A percentile compares a stretch with the other conserved stretches of the same genome.
Conservation (phyloP, 2,797 vertebrate genomes). For the Thripadectes ignobilis region DNA sequence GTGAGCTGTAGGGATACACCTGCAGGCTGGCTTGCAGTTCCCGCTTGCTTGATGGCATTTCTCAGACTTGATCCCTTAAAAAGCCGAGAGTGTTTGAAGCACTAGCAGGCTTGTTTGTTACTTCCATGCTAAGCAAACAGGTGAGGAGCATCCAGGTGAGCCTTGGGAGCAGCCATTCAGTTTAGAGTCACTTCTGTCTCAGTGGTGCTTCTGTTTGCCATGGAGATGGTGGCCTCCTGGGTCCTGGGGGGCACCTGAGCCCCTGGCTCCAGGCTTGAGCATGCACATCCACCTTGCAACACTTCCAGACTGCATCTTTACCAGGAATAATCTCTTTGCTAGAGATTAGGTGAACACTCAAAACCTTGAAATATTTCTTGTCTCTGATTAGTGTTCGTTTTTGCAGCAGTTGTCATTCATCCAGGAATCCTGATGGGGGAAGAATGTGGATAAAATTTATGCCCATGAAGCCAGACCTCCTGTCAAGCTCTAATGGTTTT, state of each 20-base stretch:
- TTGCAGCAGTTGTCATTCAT: not conserved
- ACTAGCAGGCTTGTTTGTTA: accelerated
- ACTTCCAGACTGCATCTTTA: not conserved
- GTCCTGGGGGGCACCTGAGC: not conserved
- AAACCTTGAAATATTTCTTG: not conserved
- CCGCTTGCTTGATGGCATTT: not conserved
- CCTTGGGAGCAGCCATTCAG: accelerated
- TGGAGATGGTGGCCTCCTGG: not conserved
- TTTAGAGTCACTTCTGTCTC: not conserved
- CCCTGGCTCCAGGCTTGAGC: not conserved
- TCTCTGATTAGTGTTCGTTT: not conserved
- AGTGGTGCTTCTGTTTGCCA: not conserved
- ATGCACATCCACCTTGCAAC: not conserved
- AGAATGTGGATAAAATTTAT: not conserved
- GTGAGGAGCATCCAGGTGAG: not conserved
- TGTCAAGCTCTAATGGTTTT: not conserved
- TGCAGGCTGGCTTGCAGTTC: not conserved
- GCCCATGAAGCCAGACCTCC: not conserved
- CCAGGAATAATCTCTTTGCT: not conserved
- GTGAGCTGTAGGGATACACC: not conserved
- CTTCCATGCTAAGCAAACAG: not conserved
- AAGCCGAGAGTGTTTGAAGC: not conserved
- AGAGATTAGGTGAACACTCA: not conserved
- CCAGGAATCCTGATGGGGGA: not conserved
- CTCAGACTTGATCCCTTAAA: not conserved